Evolutionary conservation across 2,888 invertebrate genomes (phyloP), one percentile per base, ranked within the genome.

Genomic region (Dynastes tityus): DNA sequence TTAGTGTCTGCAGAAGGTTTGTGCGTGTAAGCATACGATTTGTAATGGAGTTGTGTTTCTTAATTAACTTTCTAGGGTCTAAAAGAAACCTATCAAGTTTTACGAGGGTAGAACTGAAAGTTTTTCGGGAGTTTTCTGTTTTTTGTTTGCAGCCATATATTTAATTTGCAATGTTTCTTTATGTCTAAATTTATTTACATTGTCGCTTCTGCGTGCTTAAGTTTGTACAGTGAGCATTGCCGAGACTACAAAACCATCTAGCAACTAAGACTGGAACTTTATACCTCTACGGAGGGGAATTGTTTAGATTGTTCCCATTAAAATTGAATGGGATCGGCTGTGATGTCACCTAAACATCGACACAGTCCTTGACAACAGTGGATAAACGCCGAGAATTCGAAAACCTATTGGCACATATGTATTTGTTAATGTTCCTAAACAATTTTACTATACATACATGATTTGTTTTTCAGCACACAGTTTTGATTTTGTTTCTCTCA

Each of bases 11-110:
- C 11, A 2, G 27, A 61, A 11, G 6, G 61, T 29, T 11, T 29
- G 61, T 22, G 61, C 9, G 27, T 61, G 61, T 61, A 22, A 16
- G 61, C 22, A 61, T 61, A 61, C 61, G 61, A 61, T 61, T 61
- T 61, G 61, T 61, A 61, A 61, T 61, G 5, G 61, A 61, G 6
- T 61, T 11, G 61, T 61, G 61, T 61, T 61, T 22, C 61, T 61
- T 61, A 29, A 61, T 61, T 61, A 61, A 61, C 27, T 61, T 61
- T 61, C 11, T 11, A 22, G 22, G 61, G 4, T 53, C 53, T 16
- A 53, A 13, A 53, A 6, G 53, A 16, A 53, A 53, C 53, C 53
- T 53, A 53, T 53, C n/a, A 16, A 53, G 53, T 53, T 53, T 53
- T 53, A 53, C n/a, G n/a, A 16, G 53, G 53, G n/a, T 53, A 3